A percentile compares a stretch with the other conserved stretches of the same genome.
Evolutionary conservation across 1,140 invertebrate genomes (phyloP).

Genomic region (Ceratina australensis): DNA sequence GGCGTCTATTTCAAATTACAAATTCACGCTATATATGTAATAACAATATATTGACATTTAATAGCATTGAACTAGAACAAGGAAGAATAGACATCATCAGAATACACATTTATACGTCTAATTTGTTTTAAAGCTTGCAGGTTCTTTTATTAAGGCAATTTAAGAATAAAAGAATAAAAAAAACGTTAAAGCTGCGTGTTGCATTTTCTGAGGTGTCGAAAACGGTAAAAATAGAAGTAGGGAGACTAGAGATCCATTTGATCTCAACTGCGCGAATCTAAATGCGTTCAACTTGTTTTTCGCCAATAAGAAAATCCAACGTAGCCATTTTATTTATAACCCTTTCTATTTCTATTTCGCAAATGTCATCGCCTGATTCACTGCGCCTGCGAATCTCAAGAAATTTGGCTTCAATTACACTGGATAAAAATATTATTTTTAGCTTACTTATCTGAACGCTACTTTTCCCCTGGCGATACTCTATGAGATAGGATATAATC

Average conservation of each 20-base stretch:
- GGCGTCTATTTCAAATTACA: too few species aligned
- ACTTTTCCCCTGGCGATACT: background rate
- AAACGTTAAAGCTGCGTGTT: too few species aligned
- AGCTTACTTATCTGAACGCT: constrained; percentile 33
- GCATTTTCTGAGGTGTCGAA: background rate
- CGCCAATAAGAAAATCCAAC: constrained; percentile 44
- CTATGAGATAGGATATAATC: constrained; percentile 12
- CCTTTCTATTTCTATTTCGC: constrained; percentile 59
- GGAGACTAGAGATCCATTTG: too few species aligned
- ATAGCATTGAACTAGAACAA: too few species aligned
- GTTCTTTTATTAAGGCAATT: too few species aligned
- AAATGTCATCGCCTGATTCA: constrained; percentile 17
- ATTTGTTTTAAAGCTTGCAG: too few species aligned
- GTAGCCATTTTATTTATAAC: constrained; percentile 59
- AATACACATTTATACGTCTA: too few species aligned
- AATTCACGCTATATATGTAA: too few species aligned
- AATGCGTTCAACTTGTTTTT: constrained; percentile 47
- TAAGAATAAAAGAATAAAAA: too few species aligned
- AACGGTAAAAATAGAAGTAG: constrained; percentile 4
- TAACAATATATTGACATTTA: too few species aligned
- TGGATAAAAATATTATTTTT: constrained; percentile 60
- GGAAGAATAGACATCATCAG: too few species aligned
- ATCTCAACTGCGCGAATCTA: constrained; percentile 6
- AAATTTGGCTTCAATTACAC: constrained; percentile 47
- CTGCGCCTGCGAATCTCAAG: background rate